A percentile compares a stretch with the other conserved stretches of the same genome.
Conservation (phyloP, 1,140 invertebrate genomes). For the Bombus breviceps region DNA sequence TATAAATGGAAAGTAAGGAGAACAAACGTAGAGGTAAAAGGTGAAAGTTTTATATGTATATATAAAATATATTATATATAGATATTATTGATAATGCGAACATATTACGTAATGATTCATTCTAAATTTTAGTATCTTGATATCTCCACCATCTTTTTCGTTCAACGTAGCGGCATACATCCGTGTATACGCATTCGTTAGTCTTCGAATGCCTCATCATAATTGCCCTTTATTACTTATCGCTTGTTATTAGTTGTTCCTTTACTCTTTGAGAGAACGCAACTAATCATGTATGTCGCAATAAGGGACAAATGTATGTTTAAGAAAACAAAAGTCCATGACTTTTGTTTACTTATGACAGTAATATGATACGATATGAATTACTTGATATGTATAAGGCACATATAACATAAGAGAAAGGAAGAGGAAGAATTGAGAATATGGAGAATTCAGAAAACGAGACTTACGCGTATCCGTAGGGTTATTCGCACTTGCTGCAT, state of each 20-base stretch:
- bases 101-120: constrained; percentile 19
- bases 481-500: not conserved
- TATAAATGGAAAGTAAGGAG: not conserved
- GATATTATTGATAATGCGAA: not conserved
- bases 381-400: not conserved
- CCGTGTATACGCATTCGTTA: not conserved
- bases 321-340: not conserved
- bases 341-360: not conserved
- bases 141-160: not conserved
- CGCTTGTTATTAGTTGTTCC: not conserved
- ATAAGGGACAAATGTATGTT: too few relatives aligned
- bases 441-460: not conserved
- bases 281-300: not conserved
- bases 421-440: not conserved
- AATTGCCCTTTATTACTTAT: constrained; percentile 15
- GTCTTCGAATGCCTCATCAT: not conserved
- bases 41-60: not conserved
- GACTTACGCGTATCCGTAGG: constrained; percentile 63
- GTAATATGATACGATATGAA: not conserved
- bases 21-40: not conserved
- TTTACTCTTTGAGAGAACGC: not conserved
- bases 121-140: not conserved
- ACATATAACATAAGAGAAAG: not conserved
- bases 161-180: not conserved
- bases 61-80: not conserved